Evolutionary conservation across 2,113 vertebrate genomes (phyloP).

Genomic region (Sapajus apella): DNA sequence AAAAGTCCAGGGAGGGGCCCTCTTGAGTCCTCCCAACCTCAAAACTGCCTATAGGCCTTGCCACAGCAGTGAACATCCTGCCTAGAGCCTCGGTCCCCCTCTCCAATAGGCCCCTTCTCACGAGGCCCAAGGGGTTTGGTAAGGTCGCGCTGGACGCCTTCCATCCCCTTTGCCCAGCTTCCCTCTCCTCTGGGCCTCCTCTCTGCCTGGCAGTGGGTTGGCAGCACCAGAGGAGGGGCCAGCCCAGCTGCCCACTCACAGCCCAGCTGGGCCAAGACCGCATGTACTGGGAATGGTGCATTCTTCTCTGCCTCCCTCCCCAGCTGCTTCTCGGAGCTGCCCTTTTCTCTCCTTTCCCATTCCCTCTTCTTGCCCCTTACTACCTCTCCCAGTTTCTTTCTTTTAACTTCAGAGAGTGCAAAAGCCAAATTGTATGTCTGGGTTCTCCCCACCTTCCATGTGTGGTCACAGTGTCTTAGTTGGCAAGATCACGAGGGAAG

Average conservation of each 20-base stretch:
- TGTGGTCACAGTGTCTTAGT: constrained; percentile 10
- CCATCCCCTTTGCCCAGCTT: constrained; percentile 75
- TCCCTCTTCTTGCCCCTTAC: neutral
- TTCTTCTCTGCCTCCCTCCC: neutral
- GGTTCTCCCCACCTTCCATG: neutral
- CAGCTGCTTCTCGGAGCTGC: neutral
- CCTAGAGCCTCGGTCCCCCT: neutral
- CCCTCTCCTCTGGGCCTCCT: constrained; percentile 63
- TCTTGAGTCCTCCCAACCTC: neutral
- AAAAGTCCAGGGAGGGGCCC: neutral
- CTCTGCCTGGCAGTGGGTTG: constrained; percentile 61
- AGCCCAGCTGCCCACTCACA: constrained; percentile 47
- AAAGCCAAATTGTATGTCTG: constrained; percentile 25
- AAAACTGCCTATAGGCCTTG: neutral
- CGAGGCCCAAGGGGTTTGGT: constrained; percentile 40
- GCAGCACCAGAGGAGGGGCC: constrained; percentile 47
- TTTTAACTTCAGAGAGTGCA: constrained; percentile 28
- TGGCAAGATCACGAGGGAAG: constrained; percentile 43
- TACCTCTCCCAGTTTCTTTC: neutral
- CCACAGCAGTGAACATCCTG: neutral
- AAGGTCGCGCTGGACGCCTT: constrained; percentile 62
- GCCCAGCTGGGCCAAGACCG: constrained; percentile 28
- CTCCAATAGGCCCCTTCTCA: neutral
- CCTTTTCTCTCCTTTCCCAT: constrained; percentile 53
- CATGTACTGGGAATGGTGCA: neutral